These are phyloP conservation scores for Aphelinus atriplicis DNA, from an alignment of 1,140 invertebrate genomes.

Conservation along the genomic window DNA sequence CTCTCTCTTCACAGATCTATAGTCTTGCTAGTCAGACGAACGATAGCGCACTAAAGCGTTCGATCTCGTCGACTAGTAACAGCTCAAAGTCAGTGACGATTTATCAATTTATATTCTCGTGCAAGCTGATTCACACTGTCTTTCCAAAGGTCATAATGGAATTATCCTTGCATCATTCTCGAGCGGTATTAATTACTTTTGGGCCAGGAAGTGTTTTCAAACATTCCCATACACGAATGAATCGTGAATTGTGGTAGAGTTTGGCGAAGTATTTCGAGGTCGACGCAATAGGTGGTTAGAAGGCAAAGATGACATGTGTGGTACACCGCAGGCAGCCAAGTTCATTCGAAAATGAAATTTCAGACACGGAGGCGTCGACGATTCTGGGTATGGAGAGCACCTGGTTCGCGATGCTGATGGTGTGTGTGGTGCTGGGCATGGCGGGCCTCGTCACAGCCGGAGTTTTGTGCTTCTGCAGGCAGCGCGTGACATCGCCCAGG, in stretches of 20 bases:
- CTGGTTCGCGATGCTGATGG: slow-evolving; percentile 78
- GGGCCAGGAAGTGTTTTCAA: too few species aligned
- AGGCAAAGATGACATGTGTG: too few species aligned
- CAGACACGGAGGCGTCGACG: slow-evolving; percentile 77
- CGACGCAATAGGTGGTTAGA: too few species aligned
- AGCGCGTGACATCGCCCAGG: slow-evolving; percentile 66
- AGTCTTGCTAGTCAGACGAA: too few species aligned
- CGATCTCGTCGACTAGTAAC: background rate
- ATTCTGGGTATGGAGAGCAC: slow-evolving; percentile 79
- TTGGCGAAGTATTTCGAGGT: too few species aligned
- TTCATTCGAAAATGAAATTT: slow-evolving; percentile 42
- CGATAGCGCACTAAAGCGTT: too few species aligned
- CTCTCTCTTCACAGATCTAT: too few species aligned
- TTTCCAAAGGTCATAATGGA: background rate
- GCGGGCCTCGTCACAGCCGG: slow-evolving; percentile 74
- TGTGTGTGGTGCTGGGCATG: slow-evolving; percentile 74
- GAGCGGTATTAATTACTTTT: background rate
- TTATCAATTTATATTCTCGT: background rate
- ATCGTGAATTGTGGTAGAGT: too few species aligned
- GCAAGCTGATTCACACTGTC: slow-evolving; percentile 6
- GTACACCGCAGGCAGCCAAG: too few species aligned
- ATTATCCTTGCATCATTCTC: background rate
- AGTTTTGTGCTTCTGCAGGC: slow-evolving; percentile 79
- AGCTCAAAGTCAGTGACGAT: background rate
- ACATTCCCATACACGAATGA: too few species aligned